Conservation (phyloP, 1,140 invertebrate genomes). For the Oncopodura yosiiana region DNA sequence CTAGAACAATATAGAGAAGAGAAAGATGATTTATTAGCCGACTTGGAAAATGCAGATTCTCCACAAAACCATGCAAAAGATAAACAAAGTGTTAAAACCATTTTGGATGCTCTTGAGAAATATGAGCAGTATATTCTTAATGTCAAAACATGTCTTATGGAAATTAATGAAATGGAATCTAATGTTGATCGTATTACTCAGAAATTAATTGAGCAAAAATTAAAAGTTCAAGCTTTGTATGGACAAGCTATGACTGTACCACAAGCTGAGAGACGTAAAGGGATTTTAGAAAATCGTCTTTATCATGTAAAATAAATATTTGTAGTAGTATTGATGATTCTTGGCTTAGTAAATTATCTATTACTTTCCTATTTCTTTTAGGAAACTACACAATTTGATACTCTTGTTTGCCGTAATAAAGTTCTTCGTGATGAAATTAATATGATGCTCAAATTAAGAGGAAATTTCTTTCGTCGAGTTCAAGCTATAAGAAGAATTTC, state of each 20-base stretch:
- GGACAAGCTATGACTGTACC: constrained; percentile 22
- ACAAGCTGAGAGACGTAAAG: constrained; percentile 13
- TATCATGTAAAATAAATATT: constrained; percentile 21
- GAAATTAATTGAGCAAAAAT: constrained; percentile 22
- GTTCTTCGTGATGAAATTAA: constrained; percentile 22
- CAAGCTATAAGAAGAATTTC: constrained; percentile 13
- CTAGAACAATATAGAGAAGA: constrained; percentile 12
- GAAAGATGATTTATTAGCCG: constrained; percentile 18
- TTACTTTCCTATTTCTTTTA: neutral
- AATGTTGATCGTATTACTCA: constrained; percentile 29
- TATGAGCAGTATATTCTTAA: constrained; percentile 17
- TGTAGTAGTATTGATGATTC: neutral
- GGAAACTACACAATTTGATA: constrained; percentile 25
- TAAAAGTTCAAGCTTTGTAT: constrained; percentile 28
- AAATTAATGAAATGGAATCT: constrained; percentile 29
- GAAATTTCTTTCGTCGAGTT: constrained; percentile 14
- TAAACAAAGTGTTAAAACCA: constrained; percentile 8
- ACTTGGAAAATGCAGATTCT: constrained; percentile 18
- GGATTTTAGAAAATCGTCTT: constrained; percentile 27
- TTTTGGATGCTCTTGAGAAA: constrained; percentile 8
- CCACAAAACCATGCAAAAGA: constrained; percentile 10
- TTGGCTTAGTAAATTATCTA: neutral
- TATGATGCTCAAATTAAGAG: constrained; percentile 25
- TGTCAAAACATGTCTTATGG: constrained; percentile 7
- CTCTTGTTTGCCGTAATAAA: constrained; percentile 18